Conservation (phyloP, 2,113 vertebrate species). For the Apaloderma vittatum region DNA sequence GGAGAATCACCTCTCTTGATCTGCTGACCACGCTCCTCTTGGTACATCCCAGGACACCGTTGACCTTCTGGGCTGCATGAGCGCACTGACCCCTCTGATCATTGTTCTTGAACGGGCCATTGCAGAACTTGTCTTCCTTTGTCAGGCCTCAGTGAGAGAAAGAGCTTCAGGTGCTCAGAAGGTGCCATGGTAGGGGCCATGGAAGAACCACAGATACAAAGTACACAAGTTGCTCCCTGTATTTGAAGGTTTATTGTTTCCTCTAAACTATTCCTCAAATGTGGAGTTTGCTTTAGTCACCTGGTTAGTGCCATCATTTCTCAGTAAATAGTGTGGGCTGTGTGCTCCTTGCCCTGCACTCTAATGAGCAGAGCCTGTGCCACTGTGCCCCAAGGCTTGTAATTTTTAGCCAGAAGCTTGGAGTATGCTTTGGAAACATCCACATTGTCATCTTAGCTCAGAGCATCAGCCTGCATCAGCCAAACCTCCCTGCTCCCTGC, state of each 20-base stretch:
- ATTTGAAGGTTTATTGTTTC: not conserved
- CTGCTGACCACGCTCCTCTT: too few relatives aligned
- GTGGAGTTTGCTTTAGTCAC: not conserved
- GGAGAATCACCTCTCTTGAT: too few relatives aligned
- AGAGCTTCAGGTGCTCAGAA: not conserved
- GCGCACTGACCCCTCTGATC: not conserved
- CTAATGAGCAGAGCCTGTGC: not conserved
- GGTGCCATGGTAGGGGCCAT: rapidly evolving
- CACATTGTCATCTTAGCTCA: not conserved
- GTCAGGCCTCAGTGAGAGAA: rapidly evolving
- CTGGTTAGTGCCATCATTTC: not conserved
- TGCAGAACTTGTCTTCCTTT: not conserved
- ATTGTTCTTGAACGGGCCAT: not conserved
- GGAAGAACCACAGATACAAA: not conserved
- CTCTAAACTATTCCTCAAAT: not conserved
- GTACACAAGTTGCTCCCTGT: not conserved
- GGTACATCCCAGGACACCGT: too few relatives aligned
- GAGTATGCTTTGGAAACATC: not conserved
- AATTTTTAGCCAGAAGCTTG: not conserved
- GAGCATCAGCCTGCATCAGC: not conserved
- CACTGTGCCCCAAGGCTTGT: not conserved
- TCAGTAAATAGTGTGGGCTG: rapidly evolving
- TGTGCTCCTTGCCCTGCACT: not conserved
- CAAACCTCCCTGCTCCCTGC: not conserved
- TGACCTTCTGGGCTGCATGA: too few relatives aligned